These are phyloP conservation scores for Mantis religiosa DNA, from an alignment of 2,888 invertebrate genomes.

Conservation along the genomic window DNA sequence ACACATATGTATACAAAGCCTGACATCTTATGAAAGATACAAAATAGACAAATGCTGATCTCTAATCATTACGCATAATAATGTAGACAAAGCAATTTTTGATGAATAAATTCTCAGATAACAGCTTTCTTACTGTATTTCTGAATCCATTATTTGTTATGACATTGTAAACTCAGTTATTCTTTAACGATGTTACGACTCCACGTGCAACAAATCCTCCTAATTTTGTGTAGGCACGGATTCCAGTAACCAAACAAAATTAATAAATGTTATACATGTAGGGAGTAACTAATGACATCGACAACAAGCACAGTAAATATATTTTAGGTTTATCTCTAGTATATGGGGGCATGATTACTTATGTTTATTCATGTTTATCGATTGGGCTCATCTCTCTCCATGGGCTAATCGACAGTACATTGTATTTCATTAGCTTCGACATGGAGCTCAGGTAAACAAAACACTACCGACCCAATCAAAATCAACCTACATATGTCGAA, in stretches of 20 bases:
- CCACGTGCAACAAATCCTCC: too few species aligned
- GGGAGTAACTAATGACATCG: not conserved
- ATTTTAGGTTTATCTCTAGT: not conserved
- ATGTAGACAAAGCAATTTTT: too few species aligned
- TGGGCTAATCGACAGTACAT: not conserved
- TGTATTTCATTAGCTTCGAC: not conserved
- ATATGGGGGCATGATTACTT: not conserved
- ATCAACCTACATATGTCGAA: not conserved
- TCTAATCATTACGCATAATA: too few species aligned
- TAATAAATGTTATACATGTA: not conserved
- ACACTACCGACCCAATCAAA: not conserved
- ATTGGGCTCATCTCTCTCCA: not conserved
- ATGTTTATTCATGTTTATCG: not conserved
- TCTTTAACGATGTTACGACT: too few species aligned
- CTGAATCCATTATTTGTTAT: too few species aligned
- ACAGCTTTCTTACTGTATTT: too few species aligned
- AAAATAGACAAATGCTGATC: too few species aligned
- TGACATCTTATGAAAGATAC: too few species aligned
- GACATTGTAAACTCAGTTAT: too few species aligned
- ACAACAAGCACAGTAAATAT: not conserved
- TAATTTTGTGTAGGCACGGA: not conserved
- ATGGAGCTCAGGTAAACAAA: not conserved
- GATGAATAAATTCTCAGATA: too few species aligned
- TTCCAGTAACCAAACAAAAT: not conserved
- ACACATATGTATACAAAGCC: too few species aligned